Evolutionary conservation across 2,888 invertebrate species (phyloP), one percentile per base, ranked within the genome.

Genomic region (Morinoia aosen): DNA sequence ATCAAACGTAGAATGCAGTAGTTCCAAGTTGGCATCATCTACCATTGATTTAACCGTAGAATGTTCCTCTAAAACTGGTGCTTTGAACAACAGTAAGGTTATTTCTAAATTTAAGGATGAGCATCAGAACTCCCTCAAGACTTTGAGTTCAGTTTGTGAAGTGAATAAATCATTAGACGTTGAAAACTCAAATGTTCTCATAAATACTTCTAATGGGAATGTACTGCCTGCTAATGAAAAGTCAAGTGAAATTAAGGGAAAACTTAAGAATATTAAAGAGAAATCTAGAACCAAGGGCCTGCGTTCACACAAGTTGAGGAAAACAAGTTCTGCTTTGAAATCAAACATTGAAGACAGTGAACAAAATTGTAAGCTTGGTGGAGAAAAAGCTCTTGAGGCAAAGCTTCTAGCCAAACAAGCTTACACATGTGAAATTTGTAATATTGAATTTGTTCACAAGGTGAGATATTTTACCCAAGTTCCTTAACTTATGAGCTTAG

Each of bases 371-470:
- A n/a, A n/a, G n/a, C n/a, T n/a, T n/a, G n/a, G n/a, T n/a, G n/a
- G n/a, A n/a, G n/a, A n/a, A n/a, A 76, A 76, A 19, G 10, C 33
- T 76, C 25, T 16, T 76, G 76, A 76, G 76, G 25, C 76, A 25
- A 33, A 76, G 33, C 76, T 76, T 76, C 76, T 25, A 76, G 57
- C 57, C n/a, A 93, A 57, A 93, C 93, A 19, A 33, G 19, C 56
- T 56, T 93, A 57, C 93, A 57, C 25, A 25, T 93, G 93, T 57
- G 57, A 93, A 93, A 57, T 93, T 33, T 93, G 93, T 57, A 33
- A 33, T 57, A 12, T n/a, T 56, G 57, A 93, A 10, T 93, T 93
- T 57, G 57, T 48, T 93, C 93, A 93, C 56, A 93, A 93, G 93
- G 93, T 90, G 40, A 48, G 90, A 19, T 16, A 33, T 76, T 76